These are phyloP conservation scores for Cladorhizidae sp. DNA, from an alignment of 37 sponge, comb jelly and placozoan species.

Conservation along the genomic window DNA sequence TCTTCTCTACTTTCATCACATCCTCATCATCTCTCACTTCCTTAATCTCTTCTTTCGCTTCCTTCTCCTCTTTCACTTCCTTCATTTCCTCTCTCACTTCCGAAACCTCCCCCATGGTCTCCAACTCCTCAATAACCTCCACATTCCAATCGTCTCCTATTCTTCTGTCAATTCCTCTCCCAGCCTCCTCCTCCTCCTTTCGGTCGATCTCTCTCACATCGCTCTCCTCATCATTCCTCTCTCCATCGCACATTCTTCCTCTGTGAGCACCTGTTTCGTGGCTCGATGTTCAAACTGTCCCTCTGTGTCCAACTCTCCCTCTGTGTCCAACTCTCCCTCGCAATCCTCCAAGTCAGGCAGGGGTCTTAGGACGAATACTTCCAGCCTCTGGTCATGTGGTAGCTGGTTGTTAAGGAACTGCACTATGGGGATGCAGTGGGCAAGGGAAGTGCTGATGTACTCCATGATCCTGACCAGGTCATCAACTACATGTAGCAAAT, in stretches of 20 bases:
- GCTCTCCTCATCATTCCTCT: neutral
- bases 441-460: constrained; percentile 10
- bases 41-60: neutral
- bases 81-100: neutral
- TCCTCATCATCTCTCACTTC: constrained; percentile 18
- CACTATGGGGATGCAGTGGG: constrained; percentile 37
- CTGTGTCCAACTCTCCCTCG: constrained; percentile 6
- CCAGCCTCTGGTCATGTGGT: constrained; percentile 38
- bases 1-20: constrained; percentile 4
- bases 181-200: neutral
- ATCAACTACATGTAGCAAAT: constrained; percentile 27
- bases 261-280: neutral
- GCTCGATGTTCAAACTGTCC: neutral
- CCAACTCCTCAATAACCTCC: no score
- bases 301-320: neutral
- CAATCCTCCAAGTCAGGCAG: neutral
- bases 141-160: neutral
- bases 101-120: neutral
- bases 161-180: neutral
- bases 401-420: constrained; percentile 44
- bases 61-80: neutral
- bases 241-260: neutral
- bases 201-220: neutral
- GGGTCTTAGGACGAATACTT: constrained; percentile 7
- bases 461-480: constrained; percentile 38